phyloP scores from a whole-genome alignment of 2,113 vertebrate species.

The Cygnus atratus region DNA sequence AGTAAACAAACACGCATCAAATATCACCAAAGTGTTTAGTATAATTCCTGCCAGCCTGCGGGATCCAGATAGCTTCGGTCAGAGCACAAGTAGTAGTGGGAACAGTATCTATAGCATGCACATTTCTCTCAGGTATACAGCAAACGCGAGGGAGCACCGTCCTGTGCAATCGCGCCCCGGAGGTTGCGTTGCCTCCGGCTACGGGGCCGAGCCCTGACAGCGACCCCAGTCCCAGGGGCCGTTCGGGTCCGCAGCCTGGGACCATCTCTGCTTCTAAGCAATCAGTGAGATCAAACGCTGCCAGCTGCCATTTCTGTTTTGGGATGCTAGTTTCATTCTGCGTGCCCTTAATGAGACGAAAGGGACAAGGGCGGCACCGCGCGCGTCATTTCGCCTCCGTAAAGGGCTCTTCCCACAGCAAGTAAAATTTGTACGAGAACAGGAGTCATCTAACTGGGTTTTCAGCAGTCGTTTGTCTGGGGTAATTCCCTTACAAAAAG shows the following conservation, averaged over 20 bases:
- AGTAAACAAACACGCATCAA: slow-evolving; percentile 54
- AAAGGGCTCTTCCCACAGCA: slow-evolving; percentile 55
- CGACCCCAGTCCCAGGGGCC: fast-evolving
- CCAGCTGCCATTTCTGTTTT: slow-evolving; percentile 41
- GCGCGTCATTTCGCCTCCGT: slow-evolving; percentile 14
- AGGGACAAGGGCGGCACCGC: slow-evolving; percentile 37
- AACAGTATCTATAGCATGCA: background rate
- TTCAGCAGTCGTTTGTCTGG: background rate
- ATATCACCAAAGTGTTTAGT: slow-evolving; percentile 50
- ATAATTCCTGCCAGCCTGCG: slow-evolving; percentile 45
- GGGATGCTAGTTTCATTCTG: slow-evolving; percentile 8
- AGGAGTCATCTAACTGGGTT: slow-evolving; percentile 26
- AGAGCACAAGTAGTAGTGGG: slow-evolving; percentile 18
- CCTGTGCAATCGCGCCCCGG: background rate
- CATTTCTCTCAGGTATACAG: background rate
- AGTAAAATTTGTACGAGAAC: slow-evolving; percentile 39
- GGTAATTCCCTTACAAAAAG: slow-evolving; percentile 27
- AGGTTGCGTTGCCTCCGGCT: background rate
- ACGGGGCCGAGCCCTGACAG: background rate
- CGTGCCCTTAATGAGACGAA: slow-evolving; percentile 20
- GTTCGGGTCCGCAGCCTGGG: background rate
- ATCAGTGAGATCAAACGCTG: slow-evolving; percentile 48
- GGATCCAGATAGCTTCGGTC: slow-evolving; percentile 49
- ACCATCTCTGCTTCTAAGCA: slow-evolving; percentile 16
- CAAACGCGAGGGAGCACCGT: background rate